Evolutionary conservation across 2,888 invertebrate genomes (phyloP).

Genomic region (Lithophane ornitopus): DNA sequence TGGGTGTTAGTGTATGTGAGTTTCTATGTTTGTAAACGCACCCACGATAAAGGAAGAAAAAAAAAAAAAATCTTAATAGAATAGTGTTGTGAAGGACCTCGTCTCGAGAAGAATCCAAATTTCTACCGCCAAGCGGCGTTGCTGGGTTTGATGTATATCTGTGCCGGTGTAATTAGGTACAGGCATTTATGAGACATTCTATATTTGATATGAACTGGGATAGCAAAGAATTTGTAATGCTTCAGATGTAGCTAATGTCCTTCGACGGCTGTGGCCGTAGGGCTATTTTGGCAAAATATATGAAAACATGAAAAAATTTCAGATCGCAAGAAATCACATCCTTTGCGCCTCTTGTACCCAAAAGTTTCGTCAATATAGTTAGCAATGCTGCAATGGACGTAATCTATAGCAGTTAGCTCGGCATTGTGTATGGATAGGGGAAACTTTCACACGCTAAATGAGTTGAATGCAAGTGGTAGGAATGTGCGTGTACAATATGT

Average conservation of each 20-base stretch:
- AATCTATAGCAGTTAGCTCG: background rate
- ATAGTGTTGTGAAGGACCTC: background rate
- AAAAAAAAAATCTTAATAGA: too few relatives aligned
- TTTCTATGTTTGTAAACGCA: too few relatives aligned
- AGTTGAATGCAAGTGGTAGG: constrained; percentile 17
- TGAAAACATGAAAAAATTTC: too few relatives aligned
- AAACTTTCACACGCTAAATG: constrained; percentile 49
- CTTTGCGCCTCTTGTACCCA: background rate
- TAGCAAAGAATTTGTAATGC: background rate
- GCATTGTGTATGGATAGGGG: background rate
- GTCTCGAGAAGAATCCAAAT: too few relatives aligned
- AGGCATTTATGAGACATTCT: background rate
- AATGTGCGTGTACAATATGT: constrained; percentile 31
- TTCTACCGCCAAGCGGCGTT: background rate
- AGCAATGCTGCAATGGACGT: constrained; percentile 4
- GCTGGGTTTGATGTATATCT: background rate
- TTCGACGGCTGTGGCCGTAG: background rate
- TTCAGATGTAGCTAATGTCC: too few relatives aligned
- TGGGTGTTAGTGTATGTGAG: too few relatives aligned
- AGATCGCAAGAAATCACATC: background rate
- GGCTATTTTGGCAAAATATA: too few relatives aligned
- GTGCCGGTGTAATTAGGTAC: background rate
- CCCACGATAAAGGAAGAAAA: too few relatives aligned
- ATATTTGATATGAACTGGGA: too few relatives aligned
- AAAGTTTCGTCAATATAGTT: background rate